Evolutionary conservation across 2,113 vertebrate genomes (phyloP).

Genomic region (Myrmophylax atrothorax): DNA sequence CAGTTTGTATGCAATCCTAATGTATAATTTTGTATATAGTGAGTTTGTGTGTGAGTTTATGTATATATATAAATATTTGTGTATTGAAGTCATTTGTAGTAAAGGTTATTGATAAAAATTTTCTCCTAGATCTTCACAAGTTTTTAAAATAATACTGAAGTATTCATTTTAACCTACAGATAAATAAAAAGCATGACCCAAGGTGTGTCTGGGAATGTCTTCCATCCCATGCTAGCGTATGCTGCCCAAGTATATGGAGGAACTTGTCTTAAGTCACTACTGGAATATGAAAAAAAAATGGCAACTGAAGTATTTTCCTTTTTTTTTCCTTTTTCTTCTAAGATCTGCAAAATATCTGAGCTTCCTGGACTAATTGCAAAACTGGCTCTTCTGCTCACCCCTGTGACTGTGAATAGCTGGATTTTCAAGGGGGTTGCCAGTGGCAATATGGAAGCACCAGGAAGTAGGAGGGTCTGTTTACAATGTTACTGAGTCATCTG

Average conservation of each 20-base stretch:
- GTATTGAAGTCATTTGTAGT: neutral
- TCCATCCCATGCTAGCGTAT: neutral
- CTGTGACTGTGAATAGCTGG: rapidly evolving
- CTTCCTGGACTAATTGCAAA: neutral
- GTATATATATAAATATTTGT: neutral
- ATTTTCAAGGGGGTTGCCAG: neutral
- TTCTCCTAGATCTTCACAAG: neutral
- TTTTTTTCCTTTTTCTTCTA: neutral
- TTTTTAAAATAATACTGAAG: neutral
- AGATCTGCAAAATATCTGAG: neutral
- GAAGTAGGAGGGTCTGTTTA: neutral
- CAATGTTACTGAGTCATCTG: neutral
- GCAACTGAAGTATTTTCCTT: neutral
- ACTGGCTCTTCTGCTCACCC: neutral
- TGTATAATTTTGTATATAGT: neutral
- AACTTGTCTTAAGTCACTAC: neutral
- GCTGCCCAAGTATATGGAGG: neutral
- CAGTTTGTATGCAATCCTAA: neutral
- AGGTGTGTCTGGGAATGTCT: neutral
- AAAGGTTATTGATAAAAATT: neutral
- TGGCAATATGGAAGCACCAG: neutral
- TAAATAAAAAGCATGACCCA: neutral
- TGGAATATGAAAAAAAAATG: neutral
- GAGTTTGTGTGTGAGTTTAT: neutral
- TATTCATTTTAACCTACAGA: neutral